Conservation (phyloP, 2,797 vertebrate species). For the Enteromius viviparus region DNA sequence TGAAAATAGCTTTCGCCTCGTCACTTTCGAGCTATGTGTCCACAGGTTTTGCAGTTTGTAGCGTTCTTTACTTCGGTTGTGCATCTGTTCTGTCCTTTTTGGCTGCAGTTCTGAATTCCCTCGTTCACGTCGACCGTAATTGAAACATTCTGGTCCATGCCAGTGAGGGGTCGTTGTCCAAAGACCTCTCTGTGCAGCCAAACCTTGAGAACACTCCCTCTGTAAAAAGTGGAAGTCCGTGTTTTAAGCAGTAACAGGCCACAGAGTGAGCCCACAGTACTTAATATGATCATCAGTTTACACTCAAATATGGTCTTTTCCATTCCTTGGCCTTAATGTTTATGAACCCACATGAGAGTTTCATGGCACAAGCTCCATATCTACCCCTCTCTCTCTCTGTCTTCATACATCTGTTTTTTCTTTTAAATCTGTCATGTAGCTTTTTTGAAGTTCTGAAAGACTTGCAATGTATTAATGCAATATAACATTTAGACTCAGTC, state of each 20-base stretch:
- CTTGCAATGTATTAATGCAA: background rate
- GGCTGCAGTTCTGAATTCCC: slow-evolving; percentile 39
- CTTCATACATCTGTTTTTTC: background rate
- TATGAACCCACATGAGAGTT: slow-evolving; percentile 36
- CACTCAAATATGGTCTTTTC: slow-evolving; percentile 64
- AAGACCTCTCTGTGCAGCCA: slow-evolving; percentile 32
- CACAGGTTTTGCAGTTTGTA: background rate
- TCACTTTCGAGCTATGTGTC: slow-evolving; percentile 21
- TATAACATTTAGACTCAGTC: background rate
- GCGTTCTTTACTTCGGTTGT: slow-evolving; percentile 22
- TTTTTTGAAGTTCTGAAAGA: background rate
- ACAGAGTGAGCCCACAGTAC: slow-evolving; percentile 54
- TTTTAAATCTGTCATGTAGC: background rate
- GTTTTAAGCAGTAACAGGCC: slow-evolving; percentile 60
- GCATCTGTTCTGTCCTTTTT: slow-evolving; percentile 51
- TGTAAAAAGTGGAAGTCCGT: slow-evolving; percentile 47
- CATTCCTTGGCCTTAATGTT: slow-evolving; percentile 56
- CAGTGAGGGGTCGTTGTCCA: slow-evolving; percentile 6
- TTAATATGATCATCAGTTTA: slow-evolving; percentile 62
- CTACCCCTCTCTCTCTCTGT: slow-evolving; percentile 8
- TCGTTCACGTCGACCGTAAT: slow-evolving; percentile 29
- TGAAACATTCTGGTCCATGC: slow-evolving; percentile 40
- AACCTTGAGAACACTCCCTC: slow-evolving; percentile 44
- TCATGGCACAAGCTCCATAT: background rate
- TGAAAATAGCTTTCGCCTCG: slow-evolving; percentile 57